These are phyloP conservation scores for Nephila pilipes DNA, from an alignment of 1,140 invertebrate genomes.

Conservation along the genomic window DNA sequence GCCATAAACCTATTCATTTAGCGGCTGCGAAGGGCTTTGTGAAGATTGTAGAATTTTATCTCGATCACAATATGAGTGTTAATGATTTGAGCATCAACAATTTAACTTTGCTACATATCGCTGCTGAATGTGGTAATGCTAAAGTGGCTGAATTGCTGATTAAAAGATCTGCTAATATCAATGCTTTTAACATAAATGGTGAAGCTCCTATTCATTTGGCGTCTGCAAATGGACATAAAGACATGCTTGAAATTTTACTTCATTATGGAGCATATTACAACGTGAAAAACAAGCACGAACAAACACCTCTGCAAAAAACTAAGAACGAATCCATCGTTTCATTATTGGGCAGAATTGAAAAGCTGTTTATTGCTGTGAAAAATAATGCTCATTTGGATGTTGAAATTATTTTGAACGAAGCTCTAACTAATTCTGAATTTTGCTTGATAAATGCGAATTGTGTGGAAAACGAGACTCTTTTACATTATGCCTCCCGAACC, in stretches of 20 bases:
- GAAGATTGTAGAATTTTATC: constrained; percentile 32
- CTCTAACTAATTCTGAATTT: not conserved
- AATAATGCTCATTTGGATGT: not conserved
- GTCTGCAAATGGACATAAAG: constrained; percentile 77
- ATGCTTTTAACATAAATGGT: constrained; percentile 38
- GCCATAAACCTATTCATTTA: constrained; percentile 77
- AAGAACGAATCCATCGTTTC: not conserved
- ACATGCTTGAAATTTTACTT: constrained; percentile 40
- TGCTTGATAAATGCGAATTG: not conserved
- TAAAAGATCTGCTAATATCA: not conserved
- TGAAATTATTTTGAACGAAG: not conserved
- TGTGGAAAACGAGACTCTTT: constrained; percentile 27
- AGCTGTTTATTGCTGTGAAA: constrained; percentile 33
- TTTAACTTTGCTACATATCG: not conserved
- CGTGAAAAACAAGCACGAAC: too few species aligned
- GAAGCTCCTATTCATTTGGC: constrained; percentile 60
- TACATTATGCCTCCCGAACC: constrained; percentile 80
- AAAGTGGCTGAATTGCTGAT: constrained; percentile 22
- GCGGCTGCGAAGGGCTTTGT: not conserved
- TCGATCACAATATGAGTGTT: not conserved
- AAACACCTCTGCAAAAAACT: not conserved
- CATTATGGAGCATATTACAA: constrained; percentile 59
- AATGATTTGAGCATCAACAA: not conserved
- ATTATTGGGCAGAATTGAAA: not conserved
- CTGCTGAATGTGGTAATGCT: not conserved